Evolutionary conservation across 1,140 invertebrate species (phyloP).

Genomic region (Drosophila orena): DNA sequence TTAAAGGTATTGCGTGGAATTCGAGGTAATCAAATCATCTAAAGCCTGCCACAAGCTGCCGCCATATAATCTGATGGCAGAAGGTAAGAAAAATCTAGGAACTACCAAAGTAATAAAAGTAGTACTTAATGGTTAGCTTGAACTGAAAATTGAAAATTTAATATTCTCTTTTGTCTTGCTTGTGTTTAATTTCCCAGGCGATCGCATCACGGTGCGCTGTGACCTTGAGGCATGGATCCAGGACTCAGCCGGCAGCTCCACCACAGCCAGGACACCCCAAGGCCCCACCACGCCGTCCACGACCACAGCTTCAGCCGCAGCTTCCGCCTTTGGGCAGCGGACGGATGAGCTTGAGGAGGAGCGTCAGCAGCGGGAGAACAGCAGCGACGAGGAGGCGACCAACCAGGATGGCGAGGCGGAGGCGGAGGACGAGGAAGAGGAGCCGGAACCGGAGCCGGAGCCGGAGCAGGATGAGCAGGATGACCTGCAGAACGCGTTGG

Average conservation of each 20-base stretch:
- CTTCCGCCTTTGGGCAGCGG: neutral
- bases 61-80: slow-evolving; percentile 88
- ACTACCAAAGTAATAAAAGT: too few species aligned
- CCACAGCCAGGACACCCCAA: slow-evolving; percentile 13
- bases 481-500: slow-evolving; percentile 63
- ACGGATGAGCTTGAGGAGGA: slow-evolving; percentile 21
- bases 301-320: slow-evolving; percentile 1
- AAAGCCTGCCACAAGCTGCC: slow-evolving; percentile 91
- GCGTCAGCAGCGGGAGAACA: slow-evolving; percentile 21
- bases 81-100: slow-evolving; percentile 86
- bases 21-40: slow-evolving; percentile 91
- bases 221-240: slow-evolving; percentile 91
- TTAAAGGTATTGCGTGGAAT: slow-evolving; percentile 93
- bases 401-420: slow-evolving; percentile 9
- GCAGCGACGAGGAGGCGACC: slow-evolving; percentile 29
- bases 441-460: slow-evolving; percentile 7
- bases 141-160: too few species aligned
- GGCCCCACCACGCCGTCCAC: slow-evolving; percentile 23
- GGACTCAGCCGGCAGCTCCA: slow-evolving; percentile 52
- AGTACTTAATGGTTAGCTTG: too few species aligned
- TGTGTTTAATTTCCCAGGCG: slow-evolving; percentile 85
- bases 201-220: slow-evolving; percentile 90
- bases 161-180: too few species aligned
- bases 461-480: slow-evolving; percentile 54
- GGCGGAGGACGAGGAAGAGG: slow-evolving; percentile 24